Conservation (phyloP, 2,113 vertebrate genomes). For the Pantherophis guttatus region DNA sequence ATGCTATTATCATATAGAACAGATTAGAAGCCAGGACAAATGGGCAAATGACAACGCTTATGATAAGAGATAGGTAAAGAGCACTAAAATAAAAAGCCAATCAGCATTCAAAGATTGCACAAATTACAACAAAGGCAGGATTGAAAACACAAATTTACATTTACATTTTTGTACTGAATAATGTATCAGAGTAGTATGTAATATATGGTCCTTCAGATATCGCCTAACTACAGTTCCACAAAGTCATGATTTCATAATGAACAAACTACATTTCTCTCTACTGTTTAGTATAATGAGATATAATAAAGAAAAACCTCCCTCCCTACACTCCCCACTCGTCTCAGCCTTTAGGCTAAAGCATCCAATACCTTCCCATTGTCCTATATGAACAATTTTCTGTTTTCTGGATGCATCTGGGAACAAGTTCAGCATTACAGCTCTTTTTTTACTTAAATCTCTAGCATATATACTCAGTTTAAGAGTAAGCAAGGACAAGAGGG, state of each 20-base stretch:
- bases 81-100: neutral
- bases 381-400: neutral
- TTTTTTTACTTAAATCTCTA: neutral
- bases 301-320: neutral
- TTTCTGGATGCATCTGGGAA: neutral
- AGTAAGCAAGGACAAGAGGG: neutral
- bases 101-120: neutral
- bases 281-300: neutral
- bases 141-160: neutral
- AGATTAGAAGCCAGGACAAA: neutral
- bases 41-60: neutral
- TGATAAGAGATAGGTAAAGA: neutral
- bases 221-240: neutral
- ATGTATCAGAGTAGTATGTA: neutral
- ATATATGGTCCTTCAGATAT: neutral
- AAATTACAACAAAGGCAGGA: neutral
- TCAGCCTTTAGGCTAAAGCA: slow-evolving; percentile 5
- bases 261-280: neutral
- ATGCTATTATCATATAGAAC: neutral
- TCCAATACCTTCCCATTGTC: neutral
- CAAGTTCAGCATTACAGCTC: neutral
- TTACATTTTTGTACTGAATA: neutral
- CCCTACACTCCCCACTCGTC: too few relatives aligned
- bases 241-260: neutral
- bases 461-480: neutral